phyloP scores from a whole-genome alignment of 2,888 invertebrate species.

The Spisula solida region DNA sequence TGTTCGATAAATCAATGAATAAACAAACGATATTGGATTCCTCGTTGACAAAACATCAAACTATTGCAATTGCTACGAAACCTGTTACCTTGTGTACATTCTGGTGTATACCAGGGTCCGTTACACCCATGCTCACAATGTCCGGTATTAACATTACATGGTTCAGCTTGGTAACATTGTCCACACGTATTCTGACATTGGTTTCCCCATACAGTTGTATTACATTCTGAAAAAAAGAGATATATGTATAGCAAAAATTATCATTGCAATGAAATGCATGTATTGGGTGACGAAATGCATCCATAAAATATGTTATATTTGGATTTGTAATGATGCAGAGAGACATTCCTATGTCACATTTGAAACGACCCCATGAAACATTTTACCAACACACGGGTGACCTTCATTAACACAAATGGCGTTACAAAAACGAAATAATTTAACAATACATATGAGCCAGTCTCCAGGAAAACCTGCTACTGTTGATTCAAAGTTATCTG shows the following conservation, averaged over 20 bases:
- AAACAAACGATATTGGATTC: no score
- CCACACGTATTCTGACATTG: conserved; percentile 12
- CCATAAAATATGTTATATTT: background rate
- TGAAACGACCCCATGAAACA: no score
- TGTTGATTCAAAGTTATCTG: no score
- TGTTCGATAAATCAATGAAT: no score
- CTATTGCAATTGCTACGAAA: background rate
- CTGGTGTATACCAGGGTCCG: background rate
- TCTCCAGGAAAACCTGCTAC: no score
- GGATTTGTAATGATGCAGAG: no score
- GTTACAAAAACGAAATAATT: no score
- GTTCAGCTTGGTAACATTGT: background rate
- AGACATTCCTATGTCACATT: no score
- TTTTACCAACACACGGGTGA: no score
- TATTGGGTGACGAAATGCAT: background rate
- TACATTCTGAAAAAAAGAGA: background rate
- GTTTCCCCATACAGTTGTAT: background rate
- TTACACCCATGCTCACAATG: background rate
- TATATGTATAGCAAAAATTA: background rate
- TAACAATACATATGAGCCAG: no score
- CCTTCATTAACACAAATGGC: no score
- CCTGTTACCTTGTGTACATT: background rate
- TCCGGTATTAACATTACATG: background rate
- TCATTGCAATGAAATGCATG: background rate
- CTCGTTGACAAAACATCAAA: background rate